These are phyloP conservation scores for Indicator indicator DNA, from an alignment of 2,113 vertebrate genomes.

Conservation along the genomic window DNA sequence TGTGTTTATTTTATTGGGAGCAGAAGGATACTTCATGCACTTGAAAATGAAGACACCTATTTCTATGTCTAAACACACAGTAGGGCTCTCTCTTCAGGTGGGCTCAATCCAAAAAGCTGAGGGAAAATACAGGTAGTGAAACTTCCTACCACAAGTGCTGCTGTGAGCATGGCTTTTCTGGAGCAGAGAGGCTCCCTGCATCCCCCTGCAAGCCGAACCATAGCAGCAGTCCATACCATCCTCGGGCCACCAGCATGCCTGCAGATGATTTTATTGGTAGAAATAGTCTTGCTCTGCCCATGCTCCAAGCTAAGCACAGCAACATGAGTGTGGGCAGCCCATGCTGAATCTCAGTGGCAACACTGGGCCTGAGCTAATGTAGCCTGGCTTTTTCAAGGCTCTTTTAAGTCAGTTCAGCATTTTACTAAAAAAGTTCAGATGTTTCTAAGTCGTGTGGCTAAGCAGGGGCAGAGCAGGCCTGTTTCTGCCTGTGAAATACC, in stretches of 20 bases:
- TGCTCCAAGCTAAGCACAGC: background rate
- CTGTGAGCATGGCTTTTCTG: background rate
- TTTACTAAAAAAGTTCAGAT: background rate
- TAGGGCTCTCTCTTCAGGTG: background rate
- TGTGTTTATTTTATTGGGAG: background rate
- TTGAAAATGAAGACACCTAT: background rate
- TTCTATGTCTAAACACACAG: background rate
- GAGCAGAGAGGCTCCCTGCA: background rate
- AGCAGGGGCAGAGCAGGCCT: background rate
- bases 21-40: background rate
- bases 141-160: background rate
- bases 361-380: rapidly evolving
- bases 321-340: rapidly evolving
- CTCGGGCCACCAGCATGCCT: rapidly evolving
- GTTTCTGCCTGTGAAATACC: background rate
- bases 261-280: background rate
- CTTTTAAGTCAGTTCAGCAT: background rate
- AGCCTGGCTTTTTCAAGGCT: background rate
- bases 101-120: background rate
- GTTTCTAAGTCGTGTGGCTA: background rate
- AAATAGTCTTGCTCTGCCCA: background rate
- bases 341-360: background rate
- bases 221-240: background rate
- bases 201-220: background rate
- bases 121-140: background rate